Conservation (phyloP, 1,140 invertebrate species). For the Venustaconcha ellipsiformis region DNA sequence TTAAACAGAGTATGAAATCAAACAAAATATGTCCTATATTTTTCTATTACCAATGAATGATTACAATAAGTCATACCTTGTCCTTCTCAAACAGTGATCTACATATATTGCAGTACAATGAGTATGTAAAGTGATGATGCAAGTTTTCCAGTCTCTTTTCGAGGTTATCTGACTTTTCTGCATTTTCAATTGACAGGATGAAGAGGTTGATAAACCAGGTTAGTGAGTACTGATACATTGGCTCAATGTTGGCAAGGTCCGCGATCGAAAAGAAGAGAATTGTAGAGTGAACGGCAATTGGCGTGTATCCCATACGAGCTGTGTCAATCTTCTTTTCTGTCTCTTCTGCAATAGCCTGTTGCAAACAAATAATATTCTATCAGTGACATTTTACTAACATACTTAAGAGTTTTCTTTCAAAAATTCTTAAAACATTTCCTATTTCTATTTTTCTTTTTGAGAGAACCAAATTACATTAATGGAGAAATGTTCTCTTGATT, state of each 20-base stretch:
- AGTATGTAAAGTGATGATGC: constrained; percentile 88
- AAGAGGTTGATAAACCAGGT: constrained; percentile 95
- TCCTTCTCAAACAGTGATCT: constrained; percentile 96
- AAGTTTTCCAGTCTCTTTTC: constrained; percentile 79
- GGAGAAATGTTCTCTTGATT: too few species aligned
- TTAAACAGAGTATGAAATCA: too few species aligned
- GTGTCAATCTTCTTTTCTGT: constrained; percentile 84
- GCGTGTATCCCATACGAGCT: constrained; percentile 66
- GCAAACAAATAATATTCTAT: constrained; percentile 6
- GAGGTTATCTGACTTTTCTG: constrained; percentile 87
- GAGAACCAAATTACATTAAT: too few species aligned
- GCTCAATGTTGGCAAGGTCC: constrained; percentile 70
- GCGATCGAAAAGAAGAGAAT: constrained; percentile 71
- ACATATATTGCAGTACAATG: constrained; percentile 92
- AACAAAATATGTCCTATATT: too few species aligned
- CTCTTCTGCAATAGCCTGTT: constrained; percentile 75
- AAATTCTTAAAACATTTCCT: too few species aligned
- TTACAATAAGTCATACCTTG: constrained; percentile 69
- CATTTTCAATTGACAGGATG: constrained; percentile 89
- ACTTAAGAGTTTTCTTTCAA: too few species aligned
- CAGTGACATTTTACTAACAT: background rate
- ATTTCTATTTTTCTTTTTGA: too few species aligned
- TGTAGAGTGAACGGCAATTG: constrained; percentile 69
- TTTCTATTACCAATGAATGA: too few species aligned
- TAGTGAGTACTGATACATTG: constrained; percentile 88